Percentiles rank a stretch among this genome's conserved stretches.
These are phyloP conservation scores for Pachyseris speciosa DNA, from an alignment of 64 coral and sea anemone genomes.

Conservation along the genomic window DNA sequence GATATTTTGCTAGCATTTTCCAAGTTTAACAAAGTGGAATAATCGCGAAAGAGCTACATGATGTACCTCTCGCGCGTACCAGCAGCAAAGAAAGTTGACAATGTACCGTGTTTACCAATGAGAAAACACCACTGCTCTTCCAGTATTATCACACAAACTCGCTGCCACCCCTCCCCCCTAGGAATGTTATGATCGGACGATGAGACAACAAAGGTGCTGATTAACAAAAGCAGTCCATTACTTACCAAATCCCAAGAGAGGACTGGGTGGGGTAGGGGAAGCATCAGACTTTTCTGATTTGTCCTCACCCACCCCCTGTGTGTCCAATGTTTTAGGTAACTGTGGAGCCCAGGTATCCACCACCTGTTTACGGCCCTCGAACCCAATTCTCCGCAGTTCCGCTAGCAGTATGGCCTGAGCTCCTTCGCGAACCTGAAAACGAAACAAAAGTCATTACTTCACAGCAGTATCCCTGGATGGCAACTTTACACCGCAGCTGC, in stretches of 20 bases:
- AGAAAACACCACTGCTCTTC: too few species aligned
- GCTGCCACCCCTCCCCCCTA: too few species aligned
- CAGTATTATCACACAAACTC: too few species aligned
- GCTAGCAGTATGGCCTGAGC: slow-evolving; percentile 93
- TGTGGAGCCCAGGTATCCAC: slow-evolving; percentile 99
- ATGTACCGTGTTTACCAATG: too few species aligned
- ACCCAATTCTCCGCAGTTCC: slow-evolving; percentile 85
- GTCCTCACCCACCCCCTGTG: slow-evolving; percentile 61
- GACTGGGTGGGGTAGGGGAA: slow-evolving; percentile 16
- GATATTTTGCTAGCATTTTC: too few species aligned
- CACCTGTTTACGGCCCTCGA: slow-evolving; percentile 87
- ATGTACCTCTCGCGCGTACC: too few species aligned
- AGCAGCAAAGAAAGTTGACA: too few species aligned
- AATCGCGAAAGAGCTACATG: too few species aligned
- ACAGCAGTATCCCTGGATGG: not conserved
- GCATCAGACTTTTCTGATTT: slow-evolving; percentile 22
- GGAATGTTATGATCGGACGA: not conserved
- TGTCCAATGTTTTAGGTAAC: slow-evolving; percentile 79
- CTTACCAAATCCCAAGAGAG: slow-evolving; percentile 45
- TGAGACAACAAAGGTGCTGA: not conserved
- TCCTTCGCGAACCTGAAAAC: slow-evolving; percentile 81
- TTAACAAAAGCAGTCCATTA: not conserved
- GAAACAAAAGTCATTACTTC: not conserved
- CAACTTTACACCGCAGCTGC: too few species aligned
- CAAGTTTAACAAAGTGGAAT: too few species aligned